Percentiles rank a stretch among this genome's conserved stretches.
phyloP scores from a whole-genome alignment of 2,797 vertebrate species.

The Chaunax sp. region DNA sequence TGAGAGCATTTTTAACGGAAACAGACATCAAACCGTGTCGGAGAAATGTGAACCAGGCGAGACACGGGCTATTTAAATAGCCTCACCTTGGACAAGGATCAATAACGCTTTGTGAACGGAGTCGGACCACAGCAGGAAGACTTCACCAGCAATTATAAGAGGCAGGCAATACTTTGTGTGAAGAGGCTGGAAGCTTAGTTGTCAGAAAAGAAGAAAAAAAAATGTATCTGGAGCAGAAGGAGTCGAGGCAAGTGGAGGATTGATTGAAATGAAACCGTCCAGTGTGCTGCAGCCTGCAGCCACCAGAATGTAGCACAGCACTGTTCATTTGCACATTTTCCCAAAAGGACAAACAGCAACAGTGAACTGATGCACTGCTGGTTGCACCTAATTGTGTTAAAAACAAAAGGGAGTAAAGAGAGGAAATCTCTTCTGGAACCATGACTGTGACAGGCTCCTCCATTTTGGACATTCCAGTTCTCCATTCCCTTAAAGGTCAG shows the following conservation, averaged over 20 bases:
- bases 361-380: no score
- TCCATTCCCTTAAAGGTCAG: slow-evolving; percentile 41
- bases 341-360: no score
- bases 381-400: neutral
- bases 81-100: slow-evolving; percentile 49
- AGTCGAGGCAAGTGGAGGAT: no score
- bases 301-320: neutral
- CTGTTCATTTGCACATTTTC: slow-evolving; percentile 1
- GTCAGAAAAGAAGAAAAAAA: neutral
- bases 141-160: slow-evolving; percentile 60
- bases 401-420: no score
- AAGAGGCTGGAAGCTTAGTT: slow-evolving; percentile 28
- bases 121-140: slow-evolving; percentile 44
- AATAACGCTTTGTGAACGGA: slow-evolving; percentile 64
- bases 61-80: slow-evolving; percentile 52
- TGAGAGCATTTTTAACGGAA: slow-evolving; percentile 41
- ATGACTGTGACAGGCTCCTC: neutral
- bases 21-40: slow-evolving; percentile 24
- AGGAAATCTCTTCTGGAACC: slow-evolving; percentile 1
- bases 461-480: neutral
- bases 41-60: slow-evolving; percentile 43
- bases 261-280: no score
- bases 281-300: no score
- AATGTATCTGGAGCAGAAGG: neutral
- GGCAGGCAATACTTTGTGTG: slow-evolving; percentile 52